Conservation (phyloP, 1,140 invertebrate species). For the Lamellibrachia luymesi region DNA sequence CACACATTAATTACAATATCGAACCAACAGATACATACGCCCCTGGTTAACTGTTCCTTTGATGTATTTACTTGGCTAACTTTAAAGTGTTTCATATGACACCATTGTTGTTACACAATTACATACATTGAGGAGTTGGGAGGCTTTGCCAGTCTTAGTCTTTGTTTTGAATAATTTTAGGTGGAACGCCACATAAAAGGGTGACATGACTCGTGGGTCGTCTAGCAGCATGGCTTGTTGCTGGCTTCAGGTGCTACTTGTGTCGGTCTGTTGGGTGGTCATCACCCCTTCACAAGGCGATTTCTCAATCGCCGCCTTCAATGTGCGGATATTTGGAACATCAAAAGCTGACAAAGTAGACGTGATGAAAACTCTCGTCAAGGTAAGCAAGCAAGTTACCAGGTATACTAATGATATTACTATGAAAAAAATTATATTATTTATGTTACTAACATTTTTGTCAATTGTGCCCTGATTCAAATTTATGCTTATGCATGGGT, state of each 20-base stretch:
- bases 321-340: constrained; percentile 18
- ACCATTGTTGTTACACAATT: no score
- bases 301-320: constrained; percentile 6
- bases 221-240: neutral
- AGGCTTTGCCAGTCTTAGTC: no score
- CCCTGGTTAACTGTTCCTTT: no score
- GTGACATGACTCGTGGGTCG: neutral
- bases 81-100: no score
- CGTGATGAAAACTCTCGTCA: neutral
- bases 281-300: neutral
- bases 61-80: no score
- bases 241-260: neutral
- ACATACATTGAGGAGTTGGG: no score
- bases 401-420: neutral
- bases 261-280: neutral
- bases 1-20: no score
- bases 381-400: neutral
- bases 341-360: constrained; percentile 10
- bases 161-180: neutral
- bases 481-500: neutral
- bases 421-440: no score
- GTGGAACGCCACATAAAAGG: neutral
- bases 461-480: neutral
- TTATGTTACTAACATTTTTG: constrained; percentile 7
- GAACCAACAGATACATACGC: no score